These are phyloP conservation scores for Portevinia maculata DNA, from an alignment of 2,888 invertebrate genomes.

Conservation along the genomic window DNA sequence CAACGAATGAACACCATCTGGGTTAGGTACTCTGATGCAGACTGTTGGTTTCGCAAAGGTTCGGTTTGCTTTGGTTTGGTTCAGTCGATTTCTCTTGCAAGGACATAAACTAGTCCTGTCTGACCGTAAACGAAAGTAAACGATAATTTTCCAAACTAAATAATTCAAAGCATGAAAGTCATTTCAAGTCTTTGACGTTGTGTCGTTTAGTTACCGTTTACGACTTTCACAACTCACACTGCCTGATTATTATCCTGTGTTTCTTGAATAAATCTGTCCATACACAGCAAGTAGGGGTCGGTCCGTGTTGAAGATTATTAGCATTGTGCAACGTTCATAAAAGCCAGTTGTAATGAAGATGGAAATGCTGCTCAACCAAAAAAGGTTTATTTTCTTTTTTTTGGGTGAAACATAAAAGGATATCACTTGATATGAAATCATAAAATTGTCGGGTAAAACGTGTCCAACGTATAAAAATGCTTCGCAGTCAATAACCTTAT, in stretches of 20 bases:
- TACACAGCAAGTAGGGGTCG: neutral
- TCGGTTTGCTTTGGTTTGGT: too few species aligned
- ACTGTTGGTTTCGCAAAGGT: slow-evolving; percentile 17
- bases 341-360: slow-evolving; percentile 28
- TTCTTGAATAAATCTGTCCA: slow-evolving; percentile 42
- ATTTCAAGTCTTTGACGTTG: slow-evolving; percentile 50
- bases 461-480: neutral
- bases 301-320: neutral
- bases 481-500: slow-evolving; percentile 27
- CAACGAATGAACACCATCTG: slow-evolving; percentile 63
- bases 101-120: slow-evolving; percentile 63
- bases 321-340: slow-evolving; percentile 24
- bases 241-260: neutral
- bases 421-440: neutral
- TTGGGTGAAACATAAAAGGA: neutral
- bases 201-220: slow-evolving; percentile 58
- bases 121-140: slow-evolving; percentile 69
- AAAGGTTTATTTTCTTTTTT: slow-evolving; percentile 29
- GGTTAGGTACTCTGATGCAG: slow-evolving; percentile 12
- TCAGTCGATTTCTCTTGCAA: slow-evolving; percentile 14
- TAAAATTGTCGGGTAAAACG: neutral
- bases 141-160: slow-evolving; percentile 66
- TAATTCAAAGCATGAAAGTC: slow-evolving; percentile 65
- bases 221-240: slow-evolving; percentile 29
- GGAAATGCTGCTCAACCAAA: slow-evolving; percentile 6